Percentiles rank a stretch among this genome's conserved stretches.
These are phyloP conservation scores for Arothron firmamentum DNA, from an alignment of 2,113 vertebrate genomes.

Conservation along the genomic window DNA sequence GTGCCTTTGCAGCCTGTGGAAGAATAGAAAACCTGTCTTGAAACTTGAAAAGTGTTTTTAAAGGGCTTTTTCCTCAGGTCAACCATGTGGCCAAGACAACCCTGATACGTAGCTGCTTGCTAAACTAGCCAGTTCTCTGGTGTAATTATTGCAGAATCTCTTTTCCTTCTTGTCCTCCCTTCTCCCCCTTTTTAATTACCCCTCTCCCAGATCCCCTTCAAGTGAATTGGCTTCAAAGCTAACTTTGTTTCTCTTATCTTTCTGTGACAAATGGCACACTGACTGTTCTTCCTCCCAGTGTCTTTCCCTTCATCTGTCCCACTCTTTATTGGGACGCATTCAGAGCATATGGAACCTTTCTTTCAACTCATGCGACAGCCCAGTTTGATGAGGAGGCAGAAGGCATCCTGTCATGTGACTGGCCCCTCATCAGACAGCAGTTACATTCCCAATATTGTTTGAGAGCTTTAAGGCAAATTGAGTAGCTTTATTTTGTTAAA, in stretches of 20 bases:
- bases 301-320: constrained; percentile 17
- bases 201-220: neutral
- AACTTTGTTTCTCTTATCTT: constrained; percentile 29
- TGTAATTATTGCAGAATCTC: neutral
- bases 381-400: neutral
- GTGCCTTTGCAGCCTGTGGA: no score
- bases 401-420: neutral
- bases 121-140: neutral
- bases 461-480: neutral
- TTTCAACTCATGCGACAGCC: constrained; percentile 14
- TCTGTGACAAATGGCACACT: constrained; percentile 24
- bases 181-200: constrained; percentile 20
- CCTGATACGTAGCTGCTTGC: neutral
- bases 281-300: constrained; percentile 2
- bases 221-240: constrained; percentile 32
- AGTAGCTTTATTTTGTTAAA: no score
- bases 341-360: constrained; percentile 36
- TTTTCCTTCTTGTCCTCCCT: neutral
- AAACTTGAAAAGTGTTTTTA: neutral
- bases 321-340: constrained; percentile 23
- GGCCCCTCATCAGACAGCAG: neutral
- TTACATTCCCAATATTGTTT: neutral
- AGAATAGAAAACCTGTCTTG: neutral
- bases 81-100: neutral
- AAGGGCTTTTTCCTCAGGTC: neutral